Percentiles rank a stretch among this genome's conserved stretches.
These are phyloP conservation scores for Psophia crepitans DNA, from an alignment of 2,113 vertebrate genomes.

Conservation along the genomic window DNA sequence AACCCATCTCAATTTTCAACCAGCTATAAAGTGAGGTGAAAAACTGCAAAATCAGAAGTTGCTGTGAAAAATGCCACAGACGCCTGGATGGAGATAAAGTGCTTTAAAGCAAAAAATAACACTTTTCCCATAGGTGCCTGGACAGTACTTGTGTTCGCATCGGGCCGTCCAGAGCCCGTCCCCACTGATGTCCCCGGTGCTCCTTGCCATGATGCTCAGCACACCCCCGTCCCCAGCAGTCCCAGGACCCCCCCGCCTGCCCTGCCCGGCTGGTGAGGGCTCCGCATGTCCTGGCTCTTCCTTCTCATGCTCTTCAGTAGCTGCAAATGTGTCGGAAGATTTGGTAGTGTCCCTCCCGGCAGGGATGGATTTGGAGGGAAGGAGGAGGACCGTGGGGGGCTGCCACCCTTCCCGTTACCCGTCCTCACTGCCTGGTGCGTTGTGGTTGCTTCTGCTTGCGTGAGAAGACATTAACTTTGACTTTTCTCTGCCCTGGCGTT, in stretches of 20 bases:
- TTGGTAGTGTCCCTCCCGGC: neutral
- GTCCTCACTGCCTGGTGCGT: fast-evolving
- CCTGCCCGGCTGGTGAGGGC: fast-evolving
- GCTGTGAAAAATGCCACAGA: fast-evolving
- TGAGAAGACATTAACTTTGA: neutral
- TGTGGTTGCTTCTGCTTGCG: neutral
- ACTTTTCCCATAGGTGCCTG: neutral
- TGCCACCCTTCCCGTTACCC: neutral
- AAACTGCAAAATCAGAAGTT: neutral
- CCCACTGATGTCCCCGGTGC: neutral
- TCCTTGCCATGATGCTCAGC: fast-evolving
- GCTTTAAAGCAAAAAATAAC: neutral
- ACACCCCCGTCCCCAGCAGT: fast-evolving
- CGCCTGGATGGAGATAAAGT: neutral
- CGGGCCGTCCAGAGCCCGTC: neutral
- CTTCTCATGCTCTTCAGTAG: neutral
- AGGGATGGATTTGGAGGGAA: neutral
- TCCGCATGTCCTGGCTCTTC: neutral
- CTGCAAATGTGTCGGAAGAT: neutral
- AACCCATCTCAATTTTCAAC: neutral
- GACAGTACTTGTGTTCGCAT: neutral
- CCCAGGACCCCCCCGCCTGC: neutral
- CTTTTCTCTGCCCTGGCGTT: neutral
- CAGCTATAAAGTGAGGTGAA: neutral
- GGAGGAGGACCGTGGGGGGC: neutral